A percentile compares a stretch with the other conserved stretches of the same genome.
These are phyloP conservation scores for Crotalus viridis DNA, from an alignment of 2,113 vertebrate genomes.

Conservation along the genomic window DNA sequence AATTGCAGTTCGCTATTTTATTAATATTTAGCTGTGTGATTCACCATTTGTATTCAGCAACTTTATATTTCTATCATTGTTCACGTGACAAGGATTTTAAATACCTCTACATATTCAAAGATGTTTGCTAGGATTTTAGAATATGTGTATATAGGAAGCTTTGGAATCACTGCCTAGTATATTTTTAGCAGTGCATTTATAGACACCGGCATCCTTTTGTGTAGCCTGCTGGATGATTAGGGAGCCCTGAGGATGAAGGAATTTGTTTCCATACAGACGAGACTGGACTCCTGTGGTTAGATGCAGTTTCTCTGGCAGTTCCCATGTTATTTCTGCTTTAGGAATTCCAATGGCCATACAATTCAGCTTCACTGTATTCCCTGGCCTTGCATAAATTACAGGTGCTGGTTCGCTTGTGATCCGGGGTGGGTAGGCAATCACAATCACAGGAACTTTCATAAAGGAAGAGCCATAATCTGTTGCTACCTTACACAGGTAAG, in stretches of 20 bases:
- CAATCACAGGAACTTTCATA: constrained; percentile 74
- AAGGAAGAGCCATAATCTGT: constrained; percentile 75
- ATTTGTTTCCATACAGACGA: constrained; percentile 84
- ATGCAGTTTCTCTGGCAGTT: constrained; percentile 80
- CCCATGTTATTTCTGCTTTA: constrained; percentile 83
- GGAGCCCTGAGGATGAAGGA: constrained; percentile 86
- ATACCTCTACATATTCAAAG: constrained; percentile 32
- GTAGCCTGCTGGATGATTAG: constrained; percentile 83
- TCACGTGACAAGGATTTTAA: constrained; percentile 62
- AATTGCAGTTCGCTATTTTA: constrained; percentile 17
- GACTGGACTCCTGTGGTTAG: constrained; percentile 77
- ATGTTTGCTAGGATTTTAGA: constrained; percentile 65
- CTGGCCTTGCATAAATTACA: constrained; percentile 78
- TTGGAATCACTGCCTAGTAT: constrained; percentile 84
- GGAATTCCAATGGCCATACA: constrained; percentile 83
- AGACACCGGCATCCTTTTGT: constrained; percentile 79
- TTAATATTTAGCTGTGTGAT: background rate
- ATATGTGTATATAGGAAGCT: constrained; percentile 83
- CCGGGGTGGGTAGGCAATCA: constrained; percentile 81
- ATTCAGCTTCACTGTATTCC: constrained; percentile 81
- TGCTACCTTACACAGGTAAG: constrained; percentile 78
- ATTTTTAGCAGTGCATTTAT: constrained; percentile 88
- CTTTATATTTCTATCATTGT: constrained; percentile 55
- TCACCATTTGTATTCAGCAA: constrained; percentile 31
- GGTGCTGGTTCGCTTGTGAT: constrained; percentile 83